Evolutionary conservation across 2,113 vertebrate genomes (phyloP).

Genomic region (Ptilonorhynchus violaceus): DNA sequence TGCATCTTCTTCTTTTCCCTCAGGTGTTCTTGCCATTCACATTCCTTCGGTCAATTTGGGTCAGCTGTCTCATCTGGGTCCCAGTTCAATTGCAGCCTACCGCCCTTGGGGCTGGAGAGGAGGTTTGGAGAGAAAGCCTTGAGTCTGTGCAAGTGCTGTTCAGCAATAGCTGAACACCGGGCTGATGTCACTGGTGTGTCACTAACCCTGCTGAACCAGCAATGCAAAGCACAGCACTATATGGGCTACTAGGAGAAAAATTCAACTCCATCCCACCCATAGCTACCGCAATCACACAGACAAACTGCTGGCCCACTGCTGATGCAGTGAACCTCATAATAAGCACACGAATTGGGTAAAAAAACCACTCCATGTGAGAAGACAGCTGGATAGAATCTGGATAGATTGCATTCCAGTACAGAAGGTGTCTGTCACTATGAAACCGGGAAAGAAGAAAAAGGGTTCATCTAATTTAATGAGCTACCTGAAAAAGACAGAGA

Average conservation of each 20-base stretch:
- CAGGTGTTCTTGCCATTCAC: background rate
- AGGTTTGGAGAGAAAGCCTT: background rate
- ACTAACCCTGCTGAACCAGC: background rate
- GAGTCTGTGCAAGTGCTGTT: background rate
- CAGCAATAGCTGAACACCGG: background rate
- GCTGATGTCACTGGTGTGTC: background rate
- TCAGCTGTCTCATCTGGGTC: background rate
- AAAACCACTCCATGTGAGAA: background rate
- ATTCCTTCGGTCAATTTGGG: background rate
- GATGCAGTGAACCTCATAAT: background rate
- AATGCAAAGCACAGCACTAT: background rate
- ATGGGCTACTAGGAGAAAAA: background rate
- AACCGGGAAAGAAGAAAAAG: background rate
- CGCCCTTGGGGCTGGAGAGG: accelerated
- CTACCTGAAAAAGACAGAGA: background rate
- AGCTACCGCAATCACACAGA: background rate
- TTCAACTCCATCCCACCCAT: background rate
- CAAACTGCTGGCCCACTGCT: background rate
- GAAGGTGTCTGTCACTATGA: background rate
- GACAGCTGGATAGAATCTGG: background rate
- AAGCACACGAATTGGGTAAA: background rate
- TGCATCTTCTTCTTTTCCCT: background rate
- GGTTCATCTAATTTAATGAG: background rate
- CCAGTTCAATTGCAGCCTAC: background rate
- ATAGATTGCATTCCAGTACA: background rate